Percentiles rank a stretch among this genome's conserved stretches.
Conservation (phyloP, 2,113 vertebrate genomes). For the Percopsis transmontana region DNA sequence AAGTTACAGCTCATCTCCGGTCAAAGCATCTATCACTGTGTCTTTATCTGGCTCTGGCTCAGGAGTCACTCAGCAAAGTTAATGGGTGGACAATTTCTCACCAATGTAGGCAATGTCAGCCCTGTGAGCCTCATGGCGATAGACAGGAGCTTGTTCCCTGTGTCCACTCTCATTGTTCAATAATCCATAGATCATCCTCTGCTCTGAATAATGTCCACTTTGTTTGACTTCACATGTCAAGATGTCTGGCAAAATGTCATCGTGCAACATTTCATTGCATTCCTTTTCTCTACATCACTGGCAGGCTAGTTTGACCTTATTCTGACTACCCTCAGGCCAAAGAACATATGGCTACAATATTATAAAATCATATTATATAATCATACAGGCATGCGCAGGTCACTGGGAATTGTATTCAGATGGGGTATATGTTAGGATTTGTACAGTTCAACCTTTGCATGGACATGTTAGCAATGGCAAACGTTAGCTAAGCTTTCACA, state of each 20-base stretch:
- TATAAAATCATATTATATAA: too few species aligned
- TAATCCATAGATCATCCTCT: constrained; percentile 47
- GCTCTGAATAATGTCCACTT: too few species aligned
- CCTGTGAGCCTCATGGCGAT: constrained; percentile 51
- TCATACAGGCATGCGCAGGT: not conserved
- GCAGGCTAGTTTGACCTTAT: not conserved
- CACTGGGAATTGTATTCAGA: not conserved
- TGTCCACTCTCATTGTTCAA: constrained; percentile 54
- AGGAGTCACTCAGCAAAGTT: constrained; percentile 29
- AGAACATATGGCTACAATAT: too few species aligned
- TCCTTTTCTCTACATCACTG: not conserved
- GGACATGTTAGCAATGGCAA: constrained; percentile 26
- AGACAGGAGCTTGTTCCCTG: constrained; percentile 50
- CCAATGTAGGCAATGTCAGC: constrained; percentile 32
- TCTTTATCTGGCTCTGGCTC: constrained; percentile 55
- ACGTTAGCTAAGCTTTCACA: constrained; percentile 34
- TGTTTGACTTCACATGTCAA: too few species aligned
- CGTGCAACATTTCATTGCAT: not conserved
- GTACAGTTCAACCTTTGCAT: constrained; percentile 5
- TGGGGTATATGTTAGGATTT: not conserved
- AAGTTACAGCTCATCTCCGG: constrained; percentile 35
- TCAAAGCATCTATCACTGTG: constrained; percentile 29
- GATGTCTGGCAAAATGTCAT: too few species aligned
- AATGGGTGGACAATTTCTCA: constrained; percentile 27
- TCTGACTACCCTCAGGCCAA: too few species aligned